A percentile compares a stretch with the other conserved stretches of the same genome.
These are phyloP conservation scores for Chironomus tentans DNA, from an alignment of 2,888 invertebrate species.

Conservation along the genomic window DNA sequence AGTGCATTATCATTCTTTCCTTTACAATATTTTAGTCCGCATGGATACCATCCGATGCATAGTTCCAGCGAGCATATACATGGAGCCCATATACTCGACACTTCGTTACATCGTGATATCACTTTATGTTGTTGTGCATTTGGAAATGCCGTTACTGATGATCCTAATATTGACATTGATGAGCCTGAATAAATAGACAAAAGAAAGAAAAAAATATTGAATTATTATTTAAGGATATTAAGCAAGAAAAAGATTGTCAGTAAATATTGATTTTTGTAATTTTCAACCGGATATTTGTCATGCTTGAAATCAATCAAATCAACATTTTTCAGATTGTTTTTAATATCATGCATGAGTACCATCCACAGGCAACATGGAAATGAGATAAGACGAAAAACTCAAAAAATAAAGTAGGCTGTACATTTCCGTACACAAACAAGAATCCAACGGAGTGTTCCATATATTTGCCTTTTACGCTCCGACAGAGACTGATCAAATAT, in stretches of 20 bases:
- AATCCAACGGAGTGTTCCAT: background rate
- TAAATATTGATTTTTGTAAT: background rate
- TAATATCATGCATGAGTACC: background rate
- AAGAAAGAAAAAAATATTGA: background rate
- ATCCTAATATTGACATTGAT: constrained; percentile 60
- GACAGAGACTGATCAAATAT: constrained; percentile 24
- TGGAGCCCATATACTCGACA: constrained; percentile 58
- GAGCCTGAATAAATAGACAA: constrained; percentile 49
- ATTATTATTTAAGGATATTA: background rate
- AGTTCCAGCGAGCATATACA: constrained; percentile 80
- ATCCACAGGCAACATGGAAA: background rate
- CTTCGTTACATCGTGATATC: constrained; percentile 53
- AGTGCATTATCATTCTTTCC: constrained; percentile 55
- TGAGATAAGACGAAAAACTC: too few species aligned
- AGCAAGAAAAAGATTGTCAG: background rate
- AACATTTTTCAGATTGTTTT: background rate
- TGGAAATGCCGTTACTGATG: constrained; percentile 65
- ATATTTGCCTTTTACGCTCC: constrained; percentile 18
- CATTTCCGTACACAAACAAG: background rate
- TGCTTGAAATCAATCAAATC: background rate
- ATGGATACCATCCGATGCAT: constrained; percentile 93
- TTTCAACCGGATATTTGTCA: background rate
- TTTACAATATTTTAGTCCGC: constrained; percentile 89
- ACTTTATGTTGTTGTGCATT: constrained; percentile 35
- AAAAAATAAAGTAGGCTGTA: too few species aligned